phyloP scores from a whole-genome alignment of 2,888 invertebrate species.

The Hyposoter dolosus region DNA sequence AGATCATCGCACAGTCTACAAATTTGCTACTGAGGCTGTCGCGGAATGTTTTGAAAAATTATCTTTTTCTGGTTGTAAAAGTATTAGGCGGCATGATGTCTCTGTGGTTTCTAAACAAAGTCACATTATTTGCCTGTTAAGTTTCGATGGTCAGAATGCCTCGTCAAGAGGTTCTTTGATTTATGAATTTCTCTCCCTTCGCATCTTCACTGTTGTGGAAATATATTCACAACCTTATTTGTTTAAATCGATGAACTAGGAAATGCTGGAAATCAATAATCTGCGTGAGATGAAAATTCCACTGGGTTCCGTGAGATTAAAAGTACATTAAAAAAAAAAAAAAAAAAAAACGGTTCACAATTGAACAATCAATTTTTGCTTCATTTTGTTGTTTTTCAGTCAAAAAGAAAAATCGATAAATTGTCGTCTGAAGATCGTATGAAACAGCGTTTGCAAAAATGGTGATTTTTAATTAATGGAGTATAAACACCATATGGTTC shows the following conservation, averaged over 20 bases:
- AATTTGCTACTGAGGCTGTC: slow-evolving; percentile 31
- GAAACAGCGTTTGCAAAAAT: background rate
- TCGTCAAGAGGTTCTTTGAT: slow-evolving; percentile 53
- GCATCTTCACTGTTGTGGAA: slow-evolving; percentile 10
- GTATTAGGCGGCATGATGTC: slow-evolving; percentile 72
- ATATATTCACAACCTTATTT: slow-evolving; percentile 17
- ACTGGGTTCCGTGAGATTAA: too few relatives aligned
- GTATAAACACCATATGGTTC: background rate
- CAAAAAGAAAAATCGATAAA: background rate
- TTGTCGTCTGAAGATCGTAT: background rate
- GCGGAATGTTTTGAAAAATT: slow-evolving; percentile 63
- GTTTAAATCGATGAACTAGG: background rate
- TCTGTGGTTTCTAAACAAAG: slow-evolving; percentile 70
- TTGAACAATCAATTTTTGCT: background rate
- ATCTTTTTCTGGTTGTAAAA: slow-evolving; percentile 67
- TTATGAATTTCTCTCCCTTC: slow-evolving; percentile 53
- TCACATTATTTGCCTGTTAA: slow-evolving; percentile 73
- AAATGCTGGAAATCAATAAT: background rate
- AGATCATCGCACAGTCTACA: slow-evolving; percentile 40
- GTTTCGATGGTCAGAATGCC: slow-evolving; percentile 22
- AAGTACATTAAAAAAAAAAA: too few relatives aligned
- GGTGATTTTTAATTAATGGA: background rate
- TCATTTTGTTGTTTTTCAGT: background rate
- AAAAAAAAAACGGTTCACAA: too few relatives aligned
- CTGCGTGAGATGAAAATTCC: too few relatives aligned